These are phyloP conservation scores for Dendroctonus ponderosae DNA, from an alignment of 1,140 invertebrate species.

Conservation along the genomic window DNA sequence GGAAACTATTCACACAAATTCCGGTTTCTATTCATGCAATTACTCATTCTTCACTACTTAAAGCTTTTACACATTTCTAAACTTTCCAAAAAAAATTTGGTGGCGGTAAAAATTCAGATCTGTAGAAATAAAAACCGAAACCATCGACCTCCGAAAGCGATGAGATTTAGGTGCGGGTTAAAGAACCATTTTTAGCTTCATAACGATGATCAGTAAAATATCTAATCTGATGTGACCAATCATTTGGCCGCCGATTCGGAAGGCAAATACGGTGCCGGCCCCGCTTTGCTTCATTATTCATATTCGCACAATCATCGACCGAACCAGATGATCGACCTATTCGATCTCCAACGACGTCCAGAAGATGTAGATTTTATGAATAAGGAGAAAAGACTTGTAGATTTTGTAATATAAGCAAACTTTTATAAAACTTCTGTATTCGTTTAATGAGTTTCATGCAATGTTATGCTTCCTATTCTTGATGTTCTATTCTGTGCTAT, in stretches of 20 bases:
- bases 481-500: no score
- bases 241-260: slow-evolving; percentile 29
- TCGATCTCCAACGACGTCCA: slow-evolving; percentile 10
- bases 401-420: background rate
- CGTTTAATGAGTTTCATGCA: background rate
- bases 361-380: background rate
- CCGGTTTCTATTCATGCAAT: no score
- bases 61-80: no score
- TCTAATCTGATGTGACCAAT: slow-evolving; percentile 24
- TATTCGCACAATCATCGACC: slow-evolving; percentile 44
- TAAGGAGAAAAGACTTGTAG: background rate
- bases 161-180: background rate
- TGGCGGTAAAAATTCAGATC: no score
- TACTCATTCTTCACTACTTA: no score
- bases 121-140: no score
- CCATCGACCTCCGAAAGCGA: no score
- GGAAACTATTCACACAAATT: no score
- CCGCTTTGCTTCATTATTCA: slow-evolving; percentile 46
- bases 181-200: slow-evolving; percentile 14
- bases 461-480: background rate
- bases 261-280: slow-evolving; percentile 32
- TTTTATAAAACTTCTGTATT: no score
- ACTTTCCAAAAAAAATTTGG: no score
- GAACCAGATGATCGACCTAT: slow-evolving; percentile 14
- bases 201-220: slow-evolving; percentile 17